Evolutionary conservation across 2,888 invertebrate species (phyloP).

Genomic region (Heteromurus nitidus): DNA sequence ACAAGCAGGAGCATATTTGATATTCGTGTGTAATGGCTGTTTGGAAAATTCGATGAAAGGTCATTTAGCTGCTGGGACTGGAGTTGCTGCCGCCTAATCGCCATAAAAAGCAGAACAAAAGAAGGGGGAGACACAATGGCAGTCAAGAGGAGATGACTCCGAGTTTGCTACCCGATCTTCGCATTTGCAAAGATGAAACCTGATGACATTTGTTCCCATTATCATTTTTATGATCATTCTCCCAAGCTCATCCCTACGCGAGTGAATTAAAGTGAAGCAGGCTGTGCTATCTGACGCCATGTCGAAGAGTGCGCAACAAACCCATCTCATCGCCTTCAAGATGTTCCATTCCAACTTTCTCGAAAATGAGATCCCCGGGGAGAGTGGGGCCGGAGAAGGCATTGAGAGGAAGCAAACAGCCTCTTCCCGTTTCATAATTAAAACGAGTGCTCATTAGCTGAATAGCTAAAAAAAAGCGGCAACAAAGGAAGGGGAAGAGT

Average conservation of each 20-base stretch:
- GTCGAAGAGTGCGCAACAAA: background rate
- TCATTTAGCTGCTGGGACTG: too few relatives aligned
- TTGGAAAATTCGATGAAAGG: slow-evolving; percentile 11
- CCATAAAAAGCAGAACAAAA: background rate
- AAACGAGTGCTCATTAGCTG: slow-evolving; percentile 65
- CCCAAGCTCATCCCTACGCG: slow-evolving; percentile 28
- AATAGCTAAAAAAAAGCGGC: slow-evolving; percentile 37
- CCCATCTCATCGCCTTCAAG: too few relatives aligned
- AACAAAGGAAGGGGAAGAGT: slow-evolving; percentile 31
- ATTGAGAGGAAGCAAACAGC: slow-evolving; percentile 27
- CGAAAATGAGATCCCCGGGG: slow-evolving; percentile 29
- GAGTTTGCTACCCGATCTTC: slow-evolving; percentile 13
- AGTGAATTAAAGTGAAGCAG: slow-evolving; percentile 60
- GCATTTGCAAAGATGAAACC: slow-evolving; percentile 41
- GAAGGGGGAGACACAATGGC: background rate
- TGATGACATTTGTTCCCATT: slow-evolving; percentile 65
- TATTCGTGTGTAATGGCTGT: slow-evolving; percentile 14
- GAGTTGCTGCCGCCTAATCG: slow-evolving; percentile 18
- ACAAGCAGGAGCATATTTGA: slow-evolving; percentile 3
- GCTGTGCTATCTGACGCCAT: slow-evolving; percentile 25
- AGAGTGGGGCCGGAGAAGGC: background rate
- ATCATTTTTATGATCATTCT: slow-evolving; percentile 60
- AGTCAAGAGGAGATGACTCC: background rate
- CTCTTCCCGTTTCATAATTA: slow-evolving; percentile 60
- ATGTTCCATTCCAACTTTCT: slow-evolving; percentile 55